These are phyloP conservation scores for Drosophila rubida DNA, from an alignment of 2,888 invertebrate genomes.

Conservation along the genomic window DNA sequence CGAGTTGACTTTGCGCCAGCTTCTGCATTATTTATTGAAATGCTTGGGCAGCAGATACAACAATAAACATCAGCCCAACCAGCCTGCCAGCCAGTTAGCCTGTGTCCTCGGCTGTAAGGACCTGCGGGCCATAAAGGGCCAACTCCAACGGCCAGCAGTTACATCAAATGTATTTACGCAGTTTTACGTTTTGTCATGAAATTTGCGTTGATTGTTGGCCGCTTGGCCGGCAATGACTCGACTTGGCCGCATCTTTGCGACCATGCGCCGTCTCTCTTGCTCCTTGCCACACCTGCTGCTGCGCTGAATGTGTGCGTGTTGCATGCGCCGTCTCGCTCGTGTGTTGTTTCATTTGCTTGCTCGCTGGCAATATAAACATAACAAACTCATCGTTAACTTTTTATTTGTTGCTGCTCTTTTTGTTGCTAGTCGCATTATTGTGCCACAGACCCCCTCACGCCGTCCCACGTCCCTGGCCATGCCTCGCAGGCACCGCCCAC, in stretches of 20 bases:
- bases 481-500: constrained; percentile 19
- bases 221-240: constrained; percentile 34
- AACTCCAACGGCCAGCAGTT: constrained; percentile 54
- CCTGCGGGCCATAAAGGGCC: constrained; percentile 60
- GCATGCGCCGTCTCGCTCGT: constrained; percentile 26
- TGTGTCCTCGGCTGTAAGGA: constrained; percentile 3
- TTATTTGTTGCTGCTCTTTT: constrained; percentile 79
- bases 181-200: constrained; percentile 80
- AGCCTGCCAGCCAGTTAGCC: constrained; percentile 22
- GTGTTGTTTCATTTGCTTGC: constrained; percentile 74
- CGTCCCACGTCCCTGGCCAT: constrained; percentile 7
- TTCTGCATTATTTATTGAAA: constrained; percentile 72
- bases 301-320: neutral
- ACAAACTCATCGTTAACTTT: constrained; percentile 82
- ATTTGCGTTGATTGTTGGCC: constrained; percentile 75
- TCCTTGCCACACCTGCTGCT: neutral
- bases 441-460: constrained; percentile 33
- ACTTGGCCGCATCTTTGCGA: constrained; percentile 16
- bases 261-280: constrained; percentile 5
- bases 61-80: constrained; percentile 43
- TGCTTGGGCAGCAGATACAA: constrained; percentile 33
- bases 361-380: constrained; percentile 75
- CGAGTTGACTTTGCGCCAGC: constrained; percentile 57
- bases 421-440: constrained; percentile 72
- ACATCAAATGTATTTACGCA: constrained; percentile 78